phyloP scores from a whole-genome alignment of 2,113 vertebrate genomes.

The Abramis brama region DNA sequence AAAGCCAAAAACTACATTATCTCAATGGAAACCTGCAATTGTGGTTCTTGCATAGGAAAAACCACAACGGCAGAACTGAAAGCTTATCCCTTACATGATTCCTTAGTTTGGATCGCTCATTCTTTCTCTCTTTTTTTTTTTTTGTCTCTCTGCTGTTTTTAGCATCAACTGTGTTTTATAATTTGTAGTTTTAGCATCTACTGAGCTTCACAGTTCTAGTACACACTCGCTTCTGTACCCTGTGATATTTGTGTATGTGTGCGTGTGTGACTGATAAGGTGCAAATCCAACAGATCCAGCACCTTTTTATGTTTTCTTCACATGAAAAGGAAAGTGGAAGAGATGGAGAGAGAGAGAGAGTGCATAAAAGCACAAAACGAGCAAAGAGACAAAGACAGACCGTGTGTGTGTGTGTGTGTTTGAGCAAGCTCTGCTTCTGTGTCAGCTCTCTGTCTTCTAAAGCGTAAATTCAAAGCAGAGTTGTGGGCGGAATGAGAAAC shows the following conservation, averaged over 20 bases:
- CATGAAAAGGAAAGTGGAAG: slow-evolving; percentile 30
- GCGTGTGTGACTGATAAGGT: slow-evolving; percentile 32
- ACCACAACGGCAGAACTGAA: slow-evolving; percentile 32
- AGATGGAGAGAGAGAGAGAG: slow-evolving; percentile 26
- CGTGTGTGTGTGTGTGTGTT: background rate
- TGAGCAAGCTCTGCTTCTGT: slow-evolving; percentile 8
- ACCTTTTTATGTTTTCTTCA: slow-evolving; percentile 41
- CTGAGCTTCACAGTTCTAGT: background rate
- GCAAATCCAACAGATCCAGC: slow-evolving; percentile 31
- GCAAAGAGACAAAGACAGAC: slow-evolving; percentile 37
- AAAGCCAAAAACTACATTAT: slow-evolving; percentile 40
- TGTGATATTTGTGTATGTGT: slow-evolving; percentile 29
- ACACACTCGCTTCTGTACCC: background rate
- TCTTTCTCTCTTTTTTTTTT: slow-evolving; percentile 9
- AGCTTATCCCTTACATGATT: slow-evolving; percentile 43
- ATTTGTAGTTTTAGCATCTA: slow-evolving; percentile 37
- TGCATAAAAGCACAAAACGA: slow-evolving; percentile 36
- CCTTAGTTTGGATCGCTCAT: slow-evolving; percentile 9
- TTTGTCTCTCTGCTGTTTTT: slow-evolving; percentile 21
- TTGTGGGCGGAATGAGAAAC: slow-evolving; percentile 40
- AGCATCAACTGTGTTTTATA: slow-evolving; percentile 22
- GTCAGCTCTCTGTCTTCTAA: slow-evolving; percentile 31
- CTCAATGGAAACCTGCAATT: slow-evolving; percentile 50
- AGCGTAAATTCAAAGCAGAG: slow-evolving; percentile 40
- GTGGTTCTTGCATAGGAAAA: slow-evolving; percentile 30